Conservation (phyloP, 2,113 vertebrate genomes). For the Silurus glanis region DNA sequence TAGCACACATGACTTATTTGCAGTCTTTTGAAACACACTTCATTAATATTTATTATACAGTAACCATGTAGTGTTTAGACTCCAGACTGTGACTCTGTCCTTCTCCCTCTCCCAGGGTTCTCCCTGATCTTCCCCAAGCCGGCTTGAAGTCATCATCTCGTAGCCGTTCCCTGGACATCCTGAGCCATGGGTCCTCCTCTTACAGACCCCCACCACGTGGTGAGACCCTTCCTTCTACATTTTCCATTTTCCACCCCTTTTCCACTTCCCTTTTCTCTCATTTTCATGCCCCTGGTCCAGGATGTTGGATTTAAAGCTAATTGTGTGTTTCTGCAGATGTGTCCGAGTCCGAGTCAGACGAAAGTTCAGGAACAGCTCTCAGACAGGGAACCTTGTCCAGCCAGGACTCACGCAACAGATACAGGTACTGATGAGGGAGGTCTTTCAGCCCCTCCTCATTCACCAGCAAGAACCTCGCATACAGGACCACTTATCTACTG, state of each 20-base stretch:
- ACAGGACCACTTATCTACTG: constrained; percentile 59
- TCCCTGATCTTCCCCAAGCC: constrained; percentile 64
- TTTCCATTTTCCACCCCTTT: background rate
- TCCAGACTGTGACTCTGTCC: background rate
- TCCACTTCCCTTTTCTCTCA: background rate
- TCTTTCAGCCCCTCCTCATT: constrained; percentile 34
- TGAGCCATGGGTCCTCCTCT: constrained; percentile 64
- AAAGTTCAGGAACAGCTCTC: constrained; percentile 58
- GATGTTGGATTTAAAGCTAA: background rate
- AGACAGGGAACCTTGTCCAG: constrained; percentile 67
- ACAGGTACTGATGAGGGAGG: constrained; percentile 77
- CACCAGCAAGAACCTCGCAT: constrained; percentile 56
- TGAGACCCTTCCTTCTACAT: constrained; percentile 34
- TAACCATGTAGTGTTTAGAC: background rate
- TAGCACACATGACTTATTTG: background rate
- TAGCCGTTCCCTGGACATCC: constrained; percentile 59
- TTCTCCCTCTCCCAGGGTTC: constrained; percentile 61
- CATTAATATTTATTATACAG: background rate
- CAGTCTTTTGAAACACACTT: background rate
- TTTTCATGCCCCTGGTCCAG: background rate
- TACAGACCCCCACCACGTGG: constrained; percentile 66
- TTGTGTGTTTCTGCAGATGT: constrained; percentile 56
- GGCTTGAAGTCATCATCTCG: constrained; percentile 60
- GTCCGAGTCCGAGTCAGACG: constrained; percentile 73
- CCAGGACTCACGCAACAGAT: constrained; percentile 72